Percentiles rank a stretch among this genome's conserved stretches.
These are phyloP conservation scores for Acanthiza pusilla DNA, from an alignment of 2,797 vertebrate genomes.

Conservation along the genomic window DNA sequence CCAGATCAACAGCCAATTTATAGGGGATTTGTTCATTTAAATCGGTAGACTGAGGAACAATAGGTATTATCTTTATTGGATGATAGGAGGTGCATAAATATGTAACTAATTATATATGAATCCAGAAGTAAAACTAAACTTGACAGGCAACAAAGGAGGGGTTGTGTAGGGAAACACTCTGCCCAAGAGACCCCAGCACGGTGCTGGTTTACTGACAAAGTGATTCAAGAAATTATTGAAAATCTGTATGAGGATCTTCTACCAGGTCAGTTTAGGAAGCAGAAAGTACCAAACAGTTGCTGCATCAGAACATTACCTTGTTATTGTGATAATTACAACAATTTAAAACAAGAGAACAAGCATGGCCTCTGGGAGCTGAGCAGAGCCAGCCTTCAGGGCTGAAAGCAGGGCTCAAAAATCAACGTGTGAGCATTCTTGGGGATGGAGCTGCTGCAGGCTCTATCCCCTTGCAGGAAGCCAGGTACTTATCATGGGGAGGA, in stretches of 20 bases:
- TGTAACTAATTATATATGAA: background rate
- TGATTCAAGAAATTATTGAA: background rate
- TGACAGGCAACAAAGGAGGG: background rate
- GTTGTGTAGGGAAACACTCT: background rate
- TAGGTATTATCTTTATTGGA: background rate
- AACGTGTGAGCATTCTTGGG: background rate
- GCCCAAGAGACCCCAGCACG: accelerated
- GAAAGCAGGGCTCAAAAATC: background rate
- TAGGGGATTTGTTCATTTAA: background rate
- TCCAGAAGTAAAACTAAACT: background rate
- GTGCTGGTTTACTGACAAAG: background rate
- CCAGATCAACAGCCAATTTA: background rate
- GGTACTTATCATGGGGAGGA: background rate
- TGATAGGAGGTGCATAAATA: background rate
- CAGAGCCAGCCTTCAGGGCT: background rate
- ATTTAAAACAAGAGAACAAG: background rate
- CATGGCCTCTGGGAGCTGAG: background rate
- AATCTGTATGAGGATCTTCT: background rate
- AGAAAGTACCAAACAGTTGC: background rate
- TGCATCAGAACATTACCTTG: background rate
- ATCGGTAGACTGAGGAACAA: background rate
- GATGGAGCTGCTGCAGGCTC: background rate
- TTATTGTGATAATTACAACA: background rate
- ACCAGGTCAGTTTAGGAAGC: background rate
- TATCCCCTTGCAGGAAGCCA: background rate